Evolutionary conservation across 2,797 vertebrate species (phyloP).

Genomic region (Lepilemur ruficaudatus): DNA sequence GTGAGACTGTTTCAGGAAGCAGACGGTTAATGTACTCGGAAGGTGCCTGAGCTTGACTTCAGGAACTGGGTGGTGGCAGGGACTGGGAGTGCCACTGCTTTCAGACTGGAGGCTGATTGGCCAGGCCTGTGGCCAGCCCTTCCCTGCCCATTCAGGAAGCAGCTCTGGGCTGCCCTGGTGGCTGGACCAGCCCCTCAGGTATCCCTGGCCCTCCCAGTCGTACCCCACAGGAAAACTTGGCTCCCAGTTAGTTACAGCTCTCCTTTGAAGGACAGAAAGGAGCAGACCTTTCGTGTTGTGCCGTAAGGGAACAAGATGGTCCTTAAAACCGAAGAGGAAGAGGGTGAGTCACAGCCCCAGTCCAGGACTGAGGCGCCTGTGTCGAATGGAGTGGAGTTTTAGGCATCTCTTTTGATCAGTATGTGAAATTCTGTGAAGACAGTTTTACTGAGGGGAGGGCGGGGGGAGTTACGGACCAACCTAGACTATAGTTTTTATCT

Average conservation of each 20-base stretch:
- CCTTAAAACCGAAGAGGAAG: constrained; percentile 39
- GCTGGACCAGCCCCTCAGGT: background rate
- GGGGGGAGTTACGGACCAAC: background rate
- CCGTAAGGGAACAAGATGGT: constrained; percentile 70
- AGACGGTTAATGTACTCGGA: background rate
- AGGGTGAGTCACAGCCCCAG: constrained; percentile 54
- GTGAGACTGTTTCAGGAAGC: background rate
- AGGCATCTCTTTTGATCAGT: fast-evolving
- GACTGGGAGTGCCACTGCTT: constrained; percentile 2
- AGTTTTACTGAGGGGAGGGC: background rate
- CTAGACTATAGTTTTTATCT: background rate
- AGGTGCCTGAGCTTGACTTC: background rate
- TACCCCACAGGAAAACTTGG: background rate
- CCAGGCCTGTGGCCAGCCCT: background rate
- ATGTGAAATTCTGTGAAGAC: background rate
- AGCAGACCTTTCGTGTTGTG: background rate
- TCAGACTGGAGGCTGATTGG: constrained; percentile 58
- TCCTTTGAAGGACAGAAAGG: background rate
- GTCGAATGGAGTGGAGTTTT: fast-evolving
- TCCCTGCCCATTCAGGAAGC: background rate
- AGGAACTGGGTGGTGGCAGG: constrained; percentile 74
- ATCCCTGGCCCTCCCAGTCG: background rate
- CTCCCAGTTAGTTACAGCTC: background rate
- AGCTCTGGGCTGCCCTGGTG: constrained; percentile 61
- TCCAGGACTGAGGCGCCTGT: background rate